Evolutionary conservation across 2,113 vertebrate genomes (phyloP), one percentile per base, ranked within the genome.

Genomic region (Cnemophilus loriae): DNA sequence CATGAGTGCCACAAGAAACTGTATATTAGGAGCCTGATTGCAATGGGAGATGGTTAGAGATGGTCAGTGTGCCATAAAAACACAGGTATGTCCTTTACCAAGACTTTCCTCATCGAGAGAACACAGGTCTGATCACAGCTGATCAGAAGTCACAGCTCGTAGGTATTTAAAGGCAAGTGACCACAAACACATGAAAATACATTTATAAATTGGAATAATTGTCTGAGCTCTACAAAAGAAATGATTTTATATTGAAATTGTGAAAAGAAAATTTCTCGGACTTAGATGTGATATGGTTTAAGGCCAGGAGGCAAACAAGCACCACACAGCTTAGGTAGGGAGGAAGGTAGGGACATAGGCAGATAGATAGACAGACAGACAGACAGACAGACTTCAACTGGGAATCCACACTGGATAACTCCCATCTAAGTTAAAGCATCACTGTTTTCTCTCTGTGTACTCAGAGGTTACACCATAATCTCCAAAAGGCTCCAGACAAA

Each of bases 341-440:
- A 44, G 18, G 37, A 32, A 35, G 7, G 26, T 2, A 35, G 11
- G 11, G 9, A 39, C 8, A 7, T 4, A 33, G 30, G 7, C 1
- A 19, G 17, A 14, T 0, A 7, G 19, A 9, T 9, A 42, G 13
- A 23, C 10, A 6, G 4, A n/a, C 16, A 20, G n/a, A 37, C 2
- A 33, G 24, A 32, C 7, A 32, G 16, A 55, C 2, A 7, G 35
- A 64, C 1, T 73, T 68, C 27, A 70, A 0, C n/a, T 22, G 27
- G 13, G 13, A 57, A 50, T 28, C 22, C 44, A 37, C 33, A 32
- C 4, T 35, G 30, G 13, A 4, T 21, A 56, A 47, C 13, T 65
- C 35, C 41, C 21, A 59, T 22, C 14, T 15, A 7, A 79, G 8
- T 50, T 19, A 55, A 83, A 79, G 5, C 23, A 81, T 16, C n/a